Percentiles rank a stretch among this genome's conserved stretches.
Conservation (phyloP, 1,140 invertebrate species). For the Drosophila orena region DNA sequence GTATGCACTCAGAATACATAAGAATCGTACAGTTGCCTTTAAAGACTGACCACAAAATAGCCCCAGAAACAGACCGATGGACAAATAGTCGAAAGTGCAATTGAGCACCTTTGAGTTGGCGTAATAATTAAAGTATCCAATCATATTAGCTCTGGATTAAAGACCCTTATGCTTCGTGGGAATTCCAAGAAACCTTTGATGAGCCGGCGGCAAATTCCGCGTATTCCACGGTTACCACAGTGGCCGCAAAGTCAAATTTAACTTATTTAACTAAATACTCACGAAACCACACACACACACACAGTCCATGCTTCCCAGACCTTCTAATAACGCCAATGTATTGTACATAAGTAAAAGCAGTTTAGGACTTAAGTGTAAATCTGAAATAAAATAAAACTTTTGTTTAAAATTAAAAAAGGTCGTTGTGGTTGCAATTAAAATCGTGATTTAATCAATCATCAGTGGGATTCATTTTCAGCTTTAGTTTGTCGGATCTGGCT, state of each 20-base stretch:
- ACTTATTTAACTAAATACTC: slow-evolving; percentile 74
- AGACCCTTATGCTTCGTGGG: background rate
- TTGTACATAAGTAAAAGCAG: slow-evolving; percentile 51
- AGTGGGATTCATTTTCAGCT: background rate
- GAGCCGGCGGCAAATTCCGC: slow-evolving; percentile 26
- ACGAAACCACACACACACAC: slow-evolving; percentile 40
- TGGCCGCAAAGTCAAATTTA: slow-evolving; percentile 72
- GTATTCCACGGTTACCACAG: slow-evolving; percentile 28
- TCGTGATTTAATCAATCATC: too few relatives aligned
- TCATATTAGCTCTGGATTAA: slow-evolving; percentile 18
- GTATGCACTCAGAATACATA: slow-evolving; percentile 59
- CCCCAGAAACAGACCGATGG: slow-evolving; percentile 29
- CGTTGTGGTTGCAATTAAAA: too few relatives aligned
- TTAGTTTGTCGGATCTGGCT: too few relatives aligned
- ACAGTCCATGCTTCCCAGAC: slow-evolving; percentile 12
- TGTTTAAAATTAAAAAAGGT: slow-evolving; percentile 5
- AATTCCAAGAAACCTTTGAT: slow-evolving; percentile 30
- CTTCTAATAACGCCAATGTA: slow-evolving; percentile 47
- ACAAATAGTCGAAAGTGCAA: slow-evolving; percentile 30
- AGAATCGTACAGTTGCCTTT: slow-evolving; percentile 68
- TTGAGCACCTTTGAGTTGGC: slow-evolving; percentile 11
- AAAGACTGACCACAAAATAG: slow-evolving; percentile 69
- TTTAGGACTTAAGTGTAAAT: slow-evolving; percentile 53
- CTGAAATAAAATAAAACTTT: slow-evolving; percentile 28
- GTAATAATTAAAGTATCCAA: slow-evolving; percentile 9